phyloP scores from a whole-genome alignment of 2,888 invertebrate genomes.

The Drosophila neutralis region DNA sequence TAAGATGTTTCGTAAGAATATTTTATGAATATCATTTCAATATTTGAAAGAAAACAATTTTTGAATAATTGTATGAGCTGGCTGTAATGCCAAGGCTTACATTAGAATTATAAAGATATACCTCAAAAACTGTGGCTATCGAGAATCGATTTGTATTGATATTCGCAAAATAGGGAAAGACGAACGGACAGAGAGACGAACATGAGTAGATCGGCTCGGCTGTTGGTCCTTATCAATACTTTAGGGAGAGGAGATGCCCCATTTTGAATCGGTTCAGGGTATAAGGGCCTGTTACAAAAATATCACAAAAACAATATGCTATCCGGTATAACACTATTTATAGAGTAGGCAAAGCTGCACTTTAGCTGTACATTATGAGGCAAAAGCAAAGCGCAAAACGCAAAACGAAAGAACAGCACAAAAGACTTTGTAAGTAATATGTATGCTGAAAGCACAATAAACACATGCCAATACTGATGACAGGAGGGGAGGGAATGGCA shows the following conservation, averaged over 20 bases:
- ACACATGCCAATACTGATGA: conserved; percentile 33
- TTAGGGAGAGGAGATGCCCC: no score
- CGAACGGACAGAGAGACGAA: not conserved
- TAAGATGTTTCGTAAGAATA: not conserved
- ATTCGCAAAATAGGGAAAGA: not conserved
- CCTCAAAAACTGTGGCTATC: not conserved
- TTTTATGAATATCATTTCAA: no score
- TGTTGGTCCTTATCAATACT: not conserved
- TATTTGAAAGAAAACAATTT: no score
- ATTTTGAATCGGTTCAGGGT: no score
- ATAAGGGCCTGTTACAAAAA: not conserved
- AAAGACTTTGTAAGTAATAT: conserved; percentile 75
- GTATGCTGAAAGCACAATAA: conserved; percentile 72
- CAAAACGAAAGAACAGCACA: conserved; percentile 60
- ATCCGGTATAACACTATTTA: not conserved
- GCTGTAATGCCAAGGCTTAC: no score
- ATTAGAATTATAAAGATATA: no score
- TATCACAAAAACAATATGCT: not conserved
- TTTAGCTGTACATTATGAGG: conserved; percentile 55
- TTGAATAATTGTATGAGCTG: no score
- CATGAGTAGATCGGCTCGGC: not conserved
- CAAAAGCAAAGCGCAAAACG: conserved; percentile 42
- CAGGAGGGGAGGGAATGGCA: not conserved
- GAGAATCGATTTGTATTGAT: not conserved
- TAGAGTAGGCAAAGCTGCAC: conserved; percentile 57